These are phyloP conservation scores for Apodemus sylvaticus DNA, from an alignment of 2,113 vertebrate species.

Conservation along the genomic window DNA sequence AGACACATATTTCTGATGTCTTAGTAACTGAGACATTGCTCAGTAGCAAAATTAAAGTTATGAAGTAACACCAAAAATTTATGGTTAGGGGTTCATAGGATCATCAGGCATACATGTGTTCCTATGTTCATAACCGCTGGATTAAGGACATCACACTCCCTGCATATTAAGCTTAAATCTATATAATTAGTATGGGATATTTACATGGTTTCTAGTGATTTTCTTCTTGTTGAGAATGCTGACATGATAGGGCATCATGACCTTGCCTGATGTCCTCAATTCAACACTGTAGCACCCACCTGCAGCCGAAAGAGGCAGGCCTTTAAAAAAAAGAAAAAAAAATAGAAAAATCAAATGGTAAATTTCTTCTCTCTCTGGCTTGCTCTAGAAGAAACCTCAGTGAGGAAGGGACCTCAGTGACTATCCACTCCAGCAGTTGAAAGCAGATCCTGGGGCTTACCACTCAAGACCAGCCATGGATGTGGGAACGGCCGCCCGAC, in stretches of 20 bases:
- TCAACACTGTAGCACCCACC: background rate
- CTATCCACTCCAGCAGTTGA: background rate
- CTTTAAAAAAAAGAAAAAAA: background rate
- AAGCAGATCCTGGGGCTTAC: background rate
- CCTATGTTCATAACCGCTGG: background rate
- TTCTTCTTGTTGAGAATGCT: background rate
- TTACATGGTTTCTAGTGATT: background rate
- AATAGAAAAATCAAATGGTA: background rate
- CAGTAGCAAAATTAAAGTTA: background rate
- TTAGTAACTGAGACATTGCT: background rate
- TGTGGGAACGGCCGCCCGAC: background rate
- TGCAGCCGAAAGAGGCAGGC: background rate
- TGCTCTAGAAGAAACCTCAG: background rate
- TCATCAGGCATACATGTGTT: background rate
- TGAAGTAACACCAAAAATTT: background rate
- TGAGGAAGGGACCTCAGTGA: background rate
- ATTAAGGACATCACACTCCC: background rate
- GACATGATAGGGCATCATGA: no score
- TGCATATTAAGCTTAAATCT: background rate
- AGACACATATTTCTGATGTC: background rate
- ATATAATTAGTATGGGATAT: background rate
- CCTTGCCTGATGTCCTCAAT: background rate
- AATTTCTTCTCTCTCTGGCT: background rate
- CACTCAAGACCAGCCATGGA: background rate
- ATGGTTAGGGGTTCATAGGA: background rate